Percentiles rank a stretch among this genome's conserved stretches.
phyloP scores from a whole-genome alignment of 2,888 invertebrate species.

The Leptopterna dolabrata region DNA sequence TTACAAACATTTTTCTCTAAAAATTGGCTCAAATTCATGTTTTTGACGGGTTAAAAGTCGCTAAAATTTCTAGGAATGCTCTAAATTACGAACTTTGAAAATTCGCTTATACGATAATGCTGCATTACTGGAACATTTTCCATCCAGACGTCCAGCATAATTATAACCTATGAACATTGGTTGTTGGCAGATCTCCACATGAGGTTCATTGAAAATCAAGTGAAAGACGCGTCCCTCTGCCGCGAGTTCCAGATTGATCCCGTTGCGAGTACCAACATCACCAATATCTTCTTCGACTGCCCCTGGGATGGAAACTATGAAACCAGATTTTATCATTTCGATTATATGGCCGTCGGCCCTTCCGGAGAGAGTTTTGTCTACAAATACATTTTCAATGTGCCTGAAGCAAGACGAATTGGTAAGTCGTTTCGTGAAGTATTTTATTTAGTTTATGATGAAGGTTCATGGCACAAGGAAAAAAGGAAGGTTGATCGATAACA shows the following conservation, averaged over 20 bases:
- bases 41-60: no score
- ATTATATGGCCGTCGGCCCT: conserved; percentile 58
- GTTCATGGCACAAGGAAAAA: no score
- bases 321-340: conserved; percentile 59
- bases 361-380: conserved; percentile 57
- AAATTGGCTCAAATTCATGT: no score
- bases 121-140: no score
- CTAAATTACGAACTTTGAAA: no score
- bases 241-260: conserved; percentile 61
- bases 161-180: no score
- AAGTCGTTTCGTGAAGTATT: not conserved
- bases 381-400: conserved; percentile 61
- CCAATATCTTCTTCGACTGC: conserved; percentile 61
- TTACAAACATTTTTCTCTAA: no score
- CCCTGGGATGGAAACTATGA: conserved; percentile 57
- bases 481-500: no score
- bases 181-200: conserved; percentile 57
- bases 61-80: no score
- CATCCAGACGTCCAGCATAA: no score
- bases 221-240: conserved; percentile 58
- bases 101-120: no score
- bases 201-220: conserved; percentile 58
- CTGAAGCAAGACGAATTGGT: conserved; percentile 59
- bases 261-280: conserved; percentile 43
- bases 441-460: no score